Evolutionary conservation across 2,797 vertebrate species (phyloP), one percentile per base, ranked within the genome.

Genomic region (Lutjanus argentimaculatus): DNA sequence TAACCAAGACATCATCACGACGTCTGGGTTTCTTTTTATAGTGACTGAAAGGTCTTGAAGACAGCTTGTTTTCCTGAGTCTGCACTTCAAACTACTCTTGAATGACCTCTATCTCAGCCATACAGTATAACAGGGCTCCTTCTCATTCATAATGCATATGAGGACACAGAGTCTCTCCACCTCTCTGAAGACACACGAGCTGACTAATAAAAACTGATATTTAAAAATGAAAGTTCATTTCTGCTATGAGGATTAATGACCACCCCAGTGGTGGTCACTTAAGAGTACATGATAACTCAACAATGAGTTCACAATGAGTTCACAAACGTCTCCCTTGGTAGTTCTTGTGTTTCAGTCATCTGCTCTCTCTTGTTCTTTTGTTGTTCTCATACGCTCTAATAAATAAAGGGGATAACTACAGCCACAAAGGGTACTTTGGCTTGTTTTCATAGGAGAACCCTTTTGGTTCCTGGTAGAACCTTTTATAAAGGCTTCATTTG

Each of bases 161-260:
- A 73, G 76, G 73, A 85, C 81, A 72, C 71, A 69, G 52, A 58
- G 63, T 70, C 76, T 65, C 75, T 52, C 30, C 51, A 55, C 75
- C 64, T 77, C 80, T 49, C 67, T 52, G 57, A 65, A 85, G 84
- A 92, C 81, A 72, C 75, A 89, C 4, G 42, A 78, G 79, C 71
- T 21, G 76, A 74, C 82, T 84, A 88, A 88, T 90, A 89, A 86
- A 88, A 89, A 80, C 61, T 75, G 89, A 91, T 91, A 85, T 87
- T 87, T 86, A 72, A 83, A 84, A 91, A 87, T 80, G 67, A 84
- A 82, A 69, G 82, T 71, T 86, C 52, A 83, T 83, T 67, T 72
- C 71, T 77, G 64, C 70, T 56, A 53, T 59, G 82, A 86, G 75
- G 78, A 85, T 82, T 79, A 80, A 87, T 74, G 72, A 56, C 25